These are phyloP conservation scores for Miniopterus natalensis DNA, from an alignment of 2,113 vertebrate genomes.

Conservation along the genomic window DNA sequence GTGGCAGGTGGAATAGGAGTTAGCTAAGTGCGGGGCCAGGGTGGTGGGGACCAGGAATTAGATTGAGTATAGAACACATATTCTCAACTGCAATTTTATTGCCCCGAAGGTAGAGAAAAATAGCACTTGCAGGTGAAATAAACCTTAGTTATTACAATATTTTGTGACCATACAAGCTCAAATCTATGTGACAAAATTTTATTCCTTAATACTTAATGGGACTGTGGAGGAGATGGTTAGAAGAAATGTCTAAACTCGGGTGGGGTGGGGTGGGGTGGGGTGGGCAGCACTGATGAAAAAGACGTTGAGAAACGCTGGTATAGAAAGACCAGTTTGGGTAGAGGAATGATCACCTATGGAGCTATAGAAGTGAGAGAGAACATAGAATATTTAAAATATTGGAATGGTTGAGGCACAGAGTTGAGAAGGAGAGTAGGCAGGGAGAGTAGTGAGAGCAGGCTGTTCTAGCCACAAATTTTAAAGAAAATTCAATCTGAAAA, in stretches of 20 bases:
- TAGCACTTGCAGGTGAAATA: background rate
- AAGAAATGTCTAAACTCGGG: background rate
- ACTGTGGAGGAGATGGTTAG: background rate
- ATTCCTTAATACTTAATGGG: background rate
- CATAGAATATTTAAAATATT: background rate
- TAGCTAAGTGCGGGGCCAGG: background rate
- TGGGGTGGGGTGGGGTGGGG: background rate
- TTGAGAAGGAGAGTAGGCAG: background rate
- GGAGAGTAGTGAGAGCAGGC: background rate
- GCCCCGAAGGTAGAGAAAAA: background rate
- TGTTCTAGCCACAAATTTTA: background rate
- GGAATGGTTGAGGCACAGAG: background rate
- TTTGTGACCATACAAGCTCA: background rate
- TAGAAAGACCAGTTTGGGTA: background rate
- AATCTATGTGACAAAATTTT: background rate
- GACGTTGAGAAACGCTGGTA: background rate
- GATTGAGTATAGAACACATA: background rate
- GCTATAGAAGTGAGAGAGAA: background rate
- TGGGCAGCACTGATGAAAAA: background rate
- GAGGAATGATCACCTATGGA: background rate
- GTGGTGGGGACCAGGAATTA: background rate
- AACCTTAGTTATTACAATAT: background rate
- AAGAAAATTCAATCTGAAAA: slow-evolving; percentile 37
- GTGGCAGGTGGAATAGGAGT: background rate
- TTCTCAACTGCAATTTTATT: background rate